Percentiles rank a stretch among this genome's conserved stretches.
These are phyloP conservation scores for Crenuchus spilurus DNA, from an alignment of 2,797 vertebrate genomes.

Conservation along the genomic window DNA sequence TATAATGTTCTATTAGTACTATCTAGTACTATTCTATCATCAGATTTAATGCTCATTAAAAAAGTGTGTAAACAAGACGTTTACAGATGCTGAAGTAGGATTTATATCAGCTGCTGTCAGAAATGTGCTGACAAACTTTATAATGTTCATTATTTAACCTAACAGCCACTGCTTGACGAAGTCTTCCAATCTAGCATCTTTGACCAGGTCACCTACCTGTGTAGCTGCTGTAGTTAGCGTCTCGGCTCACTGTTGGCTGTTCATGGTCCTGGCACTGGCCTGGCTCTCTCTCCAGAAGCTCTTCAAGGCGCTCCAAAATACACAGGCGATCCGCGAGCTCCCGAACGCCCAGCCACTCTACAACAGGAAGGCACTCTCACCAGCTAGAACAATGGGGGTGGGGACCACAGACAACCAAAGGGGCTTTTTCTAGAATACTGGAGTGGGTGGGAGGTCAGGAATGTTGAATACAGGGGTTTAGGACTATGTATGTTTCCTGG, in stretches of 20 bases:
- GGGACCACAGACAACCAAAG: constrained; percentile 50
- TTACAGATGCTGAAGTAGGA: too few relatives aligned
- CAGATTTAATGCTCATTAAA: too few relatives aligned
- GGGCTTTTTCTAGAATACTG: constrained; percentile 29
- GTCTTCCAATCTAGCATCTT: not conserved
- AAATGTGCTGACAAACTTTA: too few relatives aligned
- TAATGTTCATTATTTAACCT: too few relatives aligned
- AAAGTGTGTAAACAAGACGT: too few relatives aligned
- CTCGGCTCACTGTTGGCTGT: constrained; percentile 46
- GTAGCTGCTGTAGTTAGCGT: constrained; percentile 53
- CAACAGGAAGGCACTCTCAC: constrained; percentile 55
- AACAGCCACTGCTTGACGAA: not conserved
- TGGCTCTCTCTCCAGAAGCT: constrained; percentile 52
- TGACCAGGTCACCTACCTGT: constrained; percentile 61
- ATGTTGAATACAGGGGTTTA: constrained; percentile 46
- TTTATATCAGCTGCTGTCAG: too few relatives aligned
- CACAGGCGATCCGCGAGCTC: constrained; percentile 46
- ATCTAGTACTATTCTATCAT: too few relatives aligned
- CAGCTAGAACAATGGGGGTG: constrained; percentile 62
- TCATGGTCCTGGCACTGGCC: constrained; percentile 53
- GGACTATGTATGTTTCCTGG: constrained; percentile 44
- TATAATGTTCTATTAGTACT: too few relatives aligned
- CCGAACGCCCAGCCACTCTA: constrained; percentile 59
- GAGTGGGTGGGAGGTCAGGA: constrained; percentile 39
- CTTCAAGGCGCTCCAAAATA: constrained; percentile 54